Percentiles rank a stretch among this genome's conserved stretches.
These are phyloP conservation scores for Euplagia quadripunctaria DNA, from an alignment of 2,888 invertebrate species.

Conservation along the genomic window DNA sequence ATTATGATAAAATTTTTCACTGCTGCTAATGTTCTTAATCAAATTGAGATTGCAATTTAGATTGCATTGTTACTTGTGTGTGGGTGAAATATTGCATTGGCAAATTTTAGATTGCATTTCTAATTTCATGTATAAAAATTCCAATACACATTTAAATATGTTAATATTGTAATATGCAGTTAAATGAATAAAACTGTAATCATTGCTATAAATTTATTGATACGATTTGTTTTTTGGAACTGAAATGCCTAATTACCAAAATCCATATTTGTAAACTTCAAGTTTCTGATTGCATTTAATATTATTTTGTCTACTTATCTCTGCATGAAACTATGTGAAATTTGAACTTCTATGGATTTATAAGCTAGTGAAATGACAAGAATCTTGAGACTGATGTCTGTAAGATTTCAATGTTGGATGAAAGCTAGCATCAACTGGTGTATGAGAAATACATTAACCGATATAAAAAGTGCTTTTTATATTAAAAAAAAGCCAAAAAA, in stretches of 20 bases:
- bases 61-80: conserved; percentile 20
- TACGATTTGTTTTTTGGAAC: neutral
- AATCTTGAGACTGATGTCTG: neutral
- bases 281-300: conserved; percentile 1
- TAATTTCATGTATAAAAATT: neutral
- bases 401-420: neutral
- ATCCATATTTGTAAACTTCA: neutral
- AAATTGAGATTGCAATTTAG: conserved; percentile 31
- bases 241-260: neutral
- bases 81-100: neutral
- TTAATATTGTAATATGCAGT: neutral
- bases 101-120: neutral
- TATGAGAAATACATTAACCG: neutral
- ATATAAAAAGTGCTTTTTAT: neutral
- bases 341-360: neutral
- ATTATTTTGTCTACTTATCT: neutral
- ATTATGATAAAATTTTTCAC: conserved; percentile 28
- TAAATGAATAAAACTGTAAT: neutral
- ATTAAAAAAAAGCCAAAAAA: neutral
- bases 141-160: neutral
- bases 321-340: neutral
- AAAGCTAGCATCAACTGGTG: neutral
- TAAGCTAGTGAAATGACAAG: neutral
- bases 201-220: neutral
- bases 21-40: conserved; percentile 26